phyloP scores from a whole-genome alignment of 30 jellyfish, hydroid and myxozoan species.

The Chironex yamaguchii region DNA sequence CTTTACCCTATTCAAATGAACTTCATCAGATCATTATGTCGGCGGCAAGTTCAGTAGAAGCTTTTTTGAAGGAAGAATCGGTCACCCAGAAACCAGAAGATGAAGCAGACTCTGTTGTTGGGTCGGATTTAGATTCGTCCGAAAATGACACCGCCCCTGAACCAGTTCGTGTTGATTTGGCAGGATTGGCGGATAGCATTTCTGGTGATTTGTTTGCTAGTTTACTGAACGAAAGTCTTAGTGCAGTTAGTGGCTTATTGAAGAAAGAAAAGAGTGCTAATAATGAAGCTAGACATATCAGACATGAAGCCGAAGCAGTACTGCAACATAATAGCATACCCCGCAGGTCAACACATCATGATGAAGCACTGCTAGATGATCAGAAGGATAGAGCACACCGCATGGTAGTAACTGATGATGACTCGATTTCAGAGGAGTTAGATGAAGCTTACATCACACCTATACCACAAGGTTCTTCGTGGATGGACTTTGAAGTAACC shows the following conservation, averaged over 20 bases:
- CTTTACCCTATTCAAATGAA: not conserved
- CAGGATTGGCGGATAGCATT: conserved; percentile 79
- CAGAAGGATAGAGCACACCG: conserved; percentile 50
- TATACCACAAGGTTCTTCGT: not conserved
- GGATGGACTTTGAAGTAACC: not conserved
- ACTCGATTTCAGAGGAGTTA: conserved; percentile 16
- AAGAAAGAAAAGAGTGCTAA: not conserved
- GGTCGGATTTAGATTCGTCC: conserved; percentile 47
- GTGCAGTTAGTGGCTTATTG: not conserved
- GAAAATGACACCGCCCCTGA: conserved; percentile 54
- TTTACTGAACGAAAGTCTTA: conserved; percentile 72
- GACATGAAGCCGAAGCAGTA: not conserved
- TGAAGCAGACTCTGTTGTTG: not conserved
- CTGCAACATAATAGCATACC: not conserved
- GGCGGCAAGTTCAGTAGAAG: not conserved
- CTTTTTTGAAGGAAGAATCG: not conserved
- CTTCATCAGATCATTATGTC: not conserved
- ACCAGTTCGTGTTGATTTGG: conserved; percentile 73
- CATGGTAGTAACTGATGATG: conserved; percentile 40
- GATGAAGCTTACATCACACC: conserved; percentile 78
- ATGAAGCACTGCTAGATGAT: conserved; percentile 41
- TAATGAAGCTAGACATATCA: not conserved
- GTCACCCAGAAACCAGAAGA: not conserved
- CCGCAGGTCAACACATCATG: conserved; percentile 31
- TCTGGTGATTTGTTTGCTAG: conserved; percentile 73